A percentile compares a stretch with the other conserved stretches of the same genome.
These are phyloP conservation scores for Coracias cyanogaster DNA, from an alignment of 2,797 vertebrate genomes.

Conservation along the genomic window DNA sequence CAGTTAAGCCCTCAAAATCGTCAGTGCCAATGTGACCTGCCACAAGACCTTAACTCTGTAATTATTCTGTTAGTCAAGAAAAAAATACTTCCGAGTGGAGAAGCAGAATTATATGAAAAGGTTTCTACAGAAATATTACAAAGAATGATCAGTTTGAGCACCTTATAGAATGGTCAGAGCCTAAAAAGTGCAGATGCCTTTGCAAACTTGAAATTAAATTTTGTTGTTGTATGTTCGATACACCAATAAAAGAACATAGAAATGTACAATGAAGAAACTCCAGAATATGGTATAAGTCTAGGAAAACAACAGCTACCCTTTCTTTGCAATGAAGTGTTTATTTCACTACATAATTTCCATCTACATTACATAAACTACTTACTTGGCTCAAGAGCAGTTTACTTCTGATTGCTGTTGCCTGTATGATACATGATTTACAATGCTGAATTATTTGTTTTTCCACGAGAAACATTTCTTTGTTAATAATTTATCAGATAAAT, in stretches of 20 bases:
- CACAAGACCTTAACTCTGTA: slow-evolving; percentile 3
- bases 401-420: not conserved
- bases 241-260: rapidly evolving
- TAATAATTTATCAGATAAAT: slow-evolving; percentile 66
- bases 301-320: not conserved
- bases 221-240: not conserved
- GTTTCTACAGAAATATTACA: not conserved
- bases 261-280: not conserved
- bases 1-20: not conserved
- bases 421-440: not conserved
- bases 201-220: not conserved
- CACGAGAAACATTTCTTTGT: slow-evolving; percentile 26
- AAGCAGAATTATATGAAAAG: not conserved
- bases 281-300: not conserved
- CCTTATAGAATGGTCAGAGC: not conserved
- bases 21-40: not conserved
- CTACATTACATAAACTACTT: not conserved
- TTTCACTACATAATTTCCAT: not conserved
- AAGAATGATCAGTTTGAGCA: not conserved
- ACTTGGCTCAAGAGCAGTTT: not conserved
- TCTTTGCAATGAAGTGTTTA: not conserved
- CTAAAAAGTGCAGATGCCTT: not conserved
- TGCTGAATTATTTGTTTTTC: not conserved
- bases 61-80: not conserved
- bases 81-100: not conserved